Percentiles rank a stretch among this genome's conserved stretches.
Conservation (phyloP, 2,888 invertebrate genomes). For the Agrilus mali region DNA sequence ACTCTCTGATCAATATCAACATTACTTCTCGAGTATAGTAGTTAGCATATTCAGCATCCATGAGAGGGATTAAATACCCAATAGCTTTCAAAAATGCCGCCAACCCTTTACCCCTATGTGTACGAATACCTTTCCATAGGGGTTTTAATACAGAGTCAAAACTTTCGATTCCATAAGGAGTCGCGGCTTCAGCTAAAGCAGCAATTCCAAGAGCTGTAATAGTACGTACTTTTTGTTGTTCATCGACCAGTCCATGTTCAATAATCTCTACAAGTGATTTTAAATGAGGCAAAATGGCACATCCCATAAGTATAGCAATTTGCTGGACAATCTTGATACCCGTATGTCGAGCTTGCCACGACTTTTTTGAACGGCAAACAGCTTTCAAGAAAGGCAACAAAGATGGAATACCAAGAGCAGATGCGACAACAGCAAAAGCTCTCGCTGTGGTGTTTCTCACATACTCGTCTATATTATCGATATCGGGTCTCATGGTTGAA, state of each 20-base stretch:
- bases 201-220: conserved; percentile 98
- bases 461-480: conserved; percentile 99
- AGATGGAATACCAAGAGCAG: conserved; percentile 95
- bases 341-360: conserved; percentile 97
- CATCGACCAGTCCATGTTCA: conserved; percentile 95
- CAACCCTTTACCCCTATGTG: conserved; percentile 80
- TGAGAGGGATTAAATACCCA: conserved; percentile 96
- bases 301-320: conserved; percentile 99
- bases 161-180: conserved; percentile 99
- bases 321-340: conserved; percentile 99
- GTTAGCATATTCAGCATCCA: conserved; percentile 99
- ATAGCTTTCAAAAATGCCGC: conserved; percentile 99
- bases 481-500: conserved; percentile 99
- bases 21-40: conserved; percentile 99
- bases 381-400: conserved; percentile 96
- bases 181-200: conserved; percentile 96
- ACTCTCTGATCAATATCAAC: conserved; percentile 97
- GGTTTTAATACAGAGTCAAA: conserved; percentile 99
- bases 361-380: conserved; percentile 97
- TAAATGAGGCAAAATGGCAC: conserved; percentile 96
- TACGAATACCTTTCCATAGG: conserved; percentile 97
- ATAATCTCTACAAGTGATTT: conserved; percentile 98
- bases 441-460: conserved; percentile 98
- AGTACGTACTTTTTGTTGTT: conserved; percentile 95
- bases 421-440: conserved; percentile 99